Evolutionary conservation across 2,113 vertebrate species (phyloP), one percentile per base, ranked within the genome.

Genomic region (Takifugu bimaculatus): DNA sequence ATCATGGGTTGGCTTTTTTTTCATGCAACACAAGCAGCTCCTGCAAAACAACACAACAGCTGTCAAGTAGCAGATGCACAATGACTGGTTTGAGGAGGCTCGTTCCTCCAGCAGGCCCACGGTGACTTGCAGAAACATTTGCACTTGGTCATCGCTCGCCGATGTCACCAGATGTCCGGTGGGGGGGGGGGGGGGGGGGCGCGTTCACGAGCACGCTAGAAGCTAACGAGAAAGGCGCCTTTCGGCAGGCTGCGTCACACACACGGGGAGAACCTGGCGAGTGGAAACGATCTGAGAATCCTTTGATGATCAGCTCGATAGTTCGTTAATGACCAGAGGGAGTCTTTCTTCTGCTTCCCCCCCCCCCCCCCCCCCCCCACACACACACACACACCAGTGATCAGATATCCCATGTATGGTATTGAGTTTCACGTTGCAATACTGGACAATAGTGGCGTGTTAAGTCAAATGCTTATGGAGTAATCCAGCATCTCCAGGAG

Each of bases 351-450:
- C 2, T 6, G 1, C 35, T 39, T 39, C 2, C 1, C 45, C 45
- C 45, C 45, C n/a, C 14, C 1, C 13, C 45, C 45, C 4, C 45
- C 45, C 11, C 44, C 13, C 44, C 10, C 1, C 5, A 5, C 5
- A 11, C 44, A 5, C 44, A 1, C 45, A 43, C 45, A 12, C 45
- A 2, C 45, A 47, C 12, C 60, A 44, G 50, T 44, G 56, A 87
- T 87, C 84, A 76, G 60, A 86, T 84, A 72, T 67, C 88, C 76
- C 70, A 72, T 79, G 69, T 75, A 74, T 68, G 75, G 78, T 77
- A 74, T 77, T 49, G 14, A 79, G 71, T 75, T 78, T 88, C 78
- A 72, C 27, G 62, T 85, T 88, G 77, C 86, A 79, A 35, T 5
- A 12, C 10, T 3, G 26, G 28, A 13, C 59, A 32, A 74, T 84